Evolutionary conservation across 1,140 invertebrate species (phyloP).

Genomic region (Lordiphosa collinella): DNA sequence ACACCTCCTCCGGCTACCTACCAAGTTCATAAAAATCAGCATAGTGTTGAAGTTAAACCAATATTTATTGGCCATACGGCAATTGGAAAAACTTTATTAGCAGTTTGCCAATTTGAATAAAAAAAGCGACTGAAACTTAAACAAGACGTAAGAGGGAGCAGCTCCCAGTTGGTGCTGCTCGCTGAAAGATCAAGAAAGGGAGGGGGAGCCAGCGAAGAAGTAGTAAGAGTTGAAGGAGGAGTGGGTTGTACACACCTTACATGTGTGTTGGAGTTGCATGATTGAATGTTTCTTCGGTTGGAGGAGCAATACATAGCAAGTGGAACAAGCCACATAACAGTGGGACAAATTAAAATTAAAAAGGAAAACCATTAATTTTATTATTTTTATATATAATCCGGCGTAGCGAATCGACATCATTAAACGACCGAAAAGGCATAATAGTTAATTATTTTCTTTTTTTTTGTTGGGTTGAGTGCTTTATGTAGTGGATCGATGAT

Average conservation of each 20-base stretch:
- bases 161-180: neutral
- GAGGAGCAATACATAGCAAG: constrained; percentile 13
- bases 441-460: too few relatives aligned
- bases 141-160: constrained; percentile 13
- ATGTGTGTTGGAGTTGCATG: constrained; percentile 19
- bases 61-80: constrained; percentile 37
- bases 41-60: constrained; percentile 32
- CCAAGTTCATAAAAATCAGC: constrained; percentile 12
- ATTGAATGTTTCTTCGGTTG: constrained; percentile 25
- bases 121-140: constrained; percentile 16
- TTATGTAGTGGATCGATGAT: too few relatives aligned
- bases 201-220: neutral
- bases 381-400: too few relatives aligned
- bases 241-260: constrained; percentile 22
- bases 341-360: neutral
- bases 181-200: neutral
- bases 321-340: constrained; percentile 8
- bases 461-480: too few relatives aligned
- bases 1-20: constrained; percentile 8
- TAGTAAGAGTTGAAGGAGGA: neutral
- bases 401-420: too few relatives aligned
- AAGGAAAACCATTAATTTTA: too few relatives aligned
- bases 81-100: constrained; percentile 40
- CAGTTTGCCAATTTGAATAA: constrained; percentile 51
- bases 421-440: too few relatives aligned